Evolutionary conservation across 92 coral and sea anemone species (phyloP).

Genomic region (Parazoanthus swiftii): DNA sequence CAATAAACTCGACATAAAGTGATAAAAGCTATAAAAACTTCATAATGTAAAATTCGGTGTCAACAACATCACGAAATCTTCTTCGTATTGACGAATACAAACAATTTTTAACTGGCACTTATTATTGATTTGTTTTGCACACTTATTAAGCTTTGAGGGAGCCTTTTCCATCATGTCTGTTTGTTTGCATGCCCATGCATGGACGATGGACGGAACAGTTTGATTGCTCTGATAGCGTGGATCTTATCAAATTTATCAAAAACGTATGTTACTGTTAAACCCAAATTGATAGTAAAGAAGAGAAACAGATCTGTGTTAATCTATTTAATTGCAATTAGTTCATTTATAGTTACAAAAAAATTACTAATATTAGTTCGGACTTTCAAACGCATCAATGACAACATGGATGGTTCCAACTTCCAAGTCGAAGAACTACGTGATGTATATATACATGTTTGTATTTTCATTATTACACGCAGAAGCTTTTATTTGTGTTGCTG

Average conservation of each 20-base stretch:
- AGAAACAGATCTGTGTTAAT: neutral
- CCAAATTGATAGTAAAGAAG: neutral
- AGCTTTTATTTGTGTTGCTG: no score
- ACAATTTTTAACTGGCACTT: neutral
- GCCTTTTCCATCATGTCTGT: neutral
- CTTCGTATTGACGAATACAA: neutral
- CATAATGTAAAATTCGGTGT: constrained; percentile 6
- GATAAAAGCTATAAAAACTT: constrained; percentile 24
- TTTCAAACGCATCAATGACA: neutral
- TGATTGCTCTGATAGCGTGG: neutral
- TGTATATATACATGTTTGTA: no score
- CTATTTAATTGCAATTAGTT: constrained; percentile 9
- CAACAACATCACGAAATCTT: constrained; percentile 26
- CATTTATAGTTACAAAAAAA: neutral
- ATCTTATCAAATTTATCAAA: constrained; percentile 17
- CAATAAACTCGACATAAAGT: neutral
- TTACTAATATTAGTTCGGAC: neutral
- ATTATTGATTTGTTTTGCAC: neutral
- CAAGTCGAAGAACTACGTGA: no score
- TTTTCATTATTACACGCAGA: no score
- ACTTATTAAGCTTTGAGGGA: neutral
- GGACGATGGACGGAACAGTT: neutral
- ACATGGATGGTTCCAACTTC: neutral
- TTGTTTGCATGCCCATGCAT: constrained; percentile 3
- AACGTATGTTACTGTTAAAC: constrained; percentile 11